Base-by-base conservation (phyloP, 2,113 vertebrate genomes). In the Argyrosomus japonicus region DNA sequence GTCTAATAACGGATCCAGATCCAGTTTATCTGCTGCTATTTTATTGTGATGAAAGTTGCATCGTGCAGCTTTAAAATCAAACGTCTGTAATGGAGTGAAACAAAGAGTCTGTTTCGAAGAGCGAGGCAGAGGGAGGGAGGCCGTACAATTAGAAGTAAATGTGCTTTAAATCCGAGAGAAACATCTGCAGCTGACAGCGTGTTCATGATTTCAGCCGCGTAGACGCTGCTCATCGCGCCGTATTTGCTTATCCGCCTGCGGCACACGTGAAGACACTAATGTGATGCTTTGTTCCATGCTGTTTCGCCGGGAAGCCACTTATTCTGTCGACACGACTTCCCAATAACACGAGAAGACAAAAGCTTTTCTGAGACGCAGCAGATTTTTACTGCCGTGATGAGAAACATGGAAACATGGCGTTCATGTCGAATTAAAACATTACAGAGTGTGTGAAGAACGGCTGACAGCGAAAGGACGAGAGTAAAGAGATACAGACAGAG, bases 61-160 rank as follows among this genome's bases (percentile, higher is more conserved):
- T 9, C 1, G n/a, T 56, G 23, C 48, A 40, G 36, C 51, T 67
- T 64, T 53, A 25, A 63, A 27, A 60, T 12, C 60, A 25, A 47
- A 79, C 7, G 27, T 54, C 57, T 81, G 56, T 47, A 77, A 57
- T 73, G 77, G 19, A 65, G 25, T 19, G 43, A 81, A 78, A 77
- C 63, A 48, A 40, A 0, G n/a, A 45, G 51, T 43, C 47, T 53
- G 15, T 54, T 61, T 60, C 43, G 68, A 69, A 45, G 48, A 45
- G 53, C 40, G 43, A n/a, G 11, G 2, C 40, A 32, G 13, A 15
- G 32, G 45, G 18, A 23, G 15, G 25, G 47, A 36, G 51, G 25
- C 2, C 2, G 0, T 3, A 29, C 6, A 6, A 29, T 58, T 32
- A 19, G 4, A n/a, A 63, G 63, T 2, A 61, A 72, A 81, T 50